Percentiles rank a stretch among this genome's conserved stretches.
Conservation (phyloP, 2,797 vertebrate genomes). For the Remorina albescens region DNA sequence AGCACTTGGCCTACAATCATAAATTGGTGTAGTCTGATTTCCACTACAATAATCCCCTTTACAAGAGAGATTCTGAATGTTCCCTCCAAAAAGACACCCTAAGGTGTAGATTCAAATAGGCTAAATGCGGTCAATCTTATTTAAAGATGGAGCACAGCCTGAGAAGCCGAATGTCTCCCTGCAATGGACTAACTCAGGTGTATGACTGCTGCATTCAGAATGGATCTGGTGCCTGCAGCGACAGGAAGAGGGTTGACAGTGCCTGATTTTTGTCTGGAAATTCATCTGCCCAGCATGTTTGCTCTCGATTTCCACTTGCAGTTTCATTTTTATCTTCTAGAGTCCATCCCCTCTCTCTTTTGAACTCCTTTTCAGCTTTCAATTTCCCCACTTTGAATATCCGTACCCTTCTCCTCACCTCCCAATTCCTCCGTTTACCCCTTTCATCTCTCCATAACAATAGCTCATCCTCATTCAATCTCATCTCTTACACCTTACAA, state of each 20-base stretch:
- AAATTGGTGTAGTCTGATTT: background rate
- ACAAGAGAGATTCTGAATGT: background rate
- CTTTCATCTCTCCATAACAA: conserved; percentile 74
- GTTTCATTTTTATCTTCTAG: conserved; percentile 70
- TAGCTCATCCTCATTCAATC: conserved; percentile 64
- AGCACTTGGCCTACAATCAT: conserved; percentile 34
- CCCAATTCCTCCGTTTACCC: conserved; percentile 43
- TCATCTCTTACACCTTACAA: conserved; percentile 58
- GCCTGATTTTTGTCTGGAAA: conserved; percentile 56
- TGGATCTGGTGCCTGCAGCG: conserved; percentile 50
- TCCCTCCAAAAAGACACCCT: conserved; percentile 1
- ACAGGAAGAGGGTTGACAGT: conserved; percentile 28
- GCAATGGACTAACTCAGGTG: conserved; percentile 6
- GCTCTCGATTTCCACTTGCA: conserved; percentile 55
- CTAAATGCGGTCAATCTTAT: conserved; percentile 4
- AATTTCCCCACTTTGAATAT: conserved; percentile 54
- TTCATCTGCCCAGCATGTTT: conserved; percentile 59
- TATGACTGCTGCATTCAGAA: conserved; percentile 11
- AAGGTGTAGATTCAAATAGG: conserved; percentile 22
- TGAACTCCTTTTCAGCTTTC: conserved; percentile 52
- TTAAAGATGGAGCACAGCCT: conserved; percentile 15
- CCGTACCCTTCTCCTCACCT: conserved; percentile 39
- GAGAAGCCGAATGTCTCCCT: background rate
- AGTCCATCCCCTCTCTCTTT: conserved; percentile 62
- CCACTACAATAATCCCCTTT: background rate